Evolutionary conservation across 2,888 invertebrate species (phyloP), one percentile per base, ranked within the genome.

Genomic region (Entomobrya proxima): DNA sequence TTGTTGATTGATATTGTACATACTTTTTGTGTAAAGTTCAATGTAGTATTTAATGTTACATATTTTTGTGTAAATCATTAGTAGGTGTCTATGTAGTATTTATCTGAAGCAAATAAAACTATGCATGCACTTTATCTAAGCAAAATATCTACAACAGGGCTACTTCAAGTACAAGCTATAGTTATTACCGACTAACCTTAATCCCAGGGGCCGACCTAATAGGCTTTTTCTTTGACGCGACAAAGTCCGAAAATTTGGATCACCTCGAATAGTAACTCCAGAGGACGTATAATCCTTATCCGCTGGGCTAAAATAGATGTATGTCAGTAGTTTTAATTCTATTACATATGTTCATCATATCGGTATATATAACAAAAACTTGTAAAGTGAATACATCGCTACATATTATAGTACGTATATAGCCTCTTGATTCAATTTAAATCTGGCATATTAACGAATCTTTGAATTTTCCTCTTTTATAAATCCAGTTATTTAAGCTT

Each of bases 171-270:
- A 81, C 40, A 74, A 76, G 78, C 58, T 85, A 64, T 77, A 27
- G 35, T 77, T n/a, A 74, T 79, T 74, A 85, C 61, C 47, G n/a
- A 85, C 87, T 61, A 84, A 90, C 90, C 90, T 88, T 85, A 89
- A 86, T 86, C 88, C 88, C 81, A 90, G 86, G 64, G 90, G 90
- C 80, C 90, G 89, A 47, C 90, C 90, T 69, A 90, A 85, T 47
- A 90, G 89, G 85, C 89, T 89, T 82, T 90, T 90, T 79, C 90
- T 87, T 81, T 90, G 90, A 86, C 89, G 90, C 80, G 88, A 88
- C 86, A 90, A 67, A 61, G 88, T 81, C 55, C 86, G 82, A 83
- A 86, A 86, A 86, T 74, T 87, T 84, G 84, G 88, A 67, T 80
- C 85, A 40, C 76, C 85, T 27, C 79, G 89, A 84, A 86, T 86